These are phyloP conservation scores for Stichopus chloronotus DNA, from an alignment of 35 echinoderm and acorn worm species.

Conservation along the genomic window DNA sequence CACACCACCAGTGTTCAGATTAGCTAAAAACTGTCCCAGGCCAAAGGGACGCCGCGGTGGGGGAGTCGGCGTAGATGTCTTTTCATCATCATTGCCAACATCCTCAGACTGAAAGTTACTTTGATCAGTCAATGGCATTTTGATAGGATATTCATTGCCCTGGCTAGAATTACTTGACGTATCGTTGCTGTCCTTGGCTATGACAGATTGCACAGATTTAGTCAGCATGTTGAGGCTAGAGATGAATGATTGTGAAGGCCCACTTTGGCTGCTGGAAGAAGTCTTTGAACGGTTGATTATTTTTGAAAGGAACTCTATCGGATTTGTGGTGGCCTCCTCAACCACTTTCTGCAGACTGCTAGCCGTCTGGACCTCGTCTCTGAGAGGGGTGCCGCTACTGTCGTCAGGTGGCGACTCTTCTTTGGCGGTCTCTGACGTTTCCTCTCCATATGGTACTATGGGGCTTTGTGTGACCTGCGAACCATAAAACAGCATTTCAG, in stretches of 20 bases:
- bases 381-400: slow-evolving; percentile 9
- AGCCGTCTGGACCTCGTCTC: slow-evolving; percentile 11
- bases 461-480: not conserved
- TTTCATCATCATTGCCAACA: not conserved
- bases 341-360: slow-evolving; percentile 35
- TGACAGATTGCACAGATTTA: slow-evolving; percentile 57
- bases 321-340: slow-evolving; percentile 68
- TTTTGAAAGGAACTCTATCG: slow-evolving; percentile 69
- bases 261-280: not conserved
- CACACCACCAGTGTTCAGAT: not conserved
- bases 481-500: slow-evolving; percentile 22
- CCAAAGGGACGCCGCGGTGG: not conserved
- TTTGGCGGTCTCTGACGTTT: not conserved
- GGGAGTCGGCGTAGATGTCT: not conserved
- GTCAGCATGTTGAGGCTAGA: slow-evolving; percentile 54
- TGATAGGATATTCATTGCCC: not conserved
- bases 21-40: slow-evolving; percentile 31
- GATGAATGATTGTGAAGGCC: slow-evolving; percentile 47
- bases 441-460: slow-evolving; percentile 31
- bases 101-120: not conserved
- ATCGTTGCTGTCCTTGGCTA: slow-evolving; percentile 23
- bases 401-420: not conserved
- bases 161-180: not conserved
- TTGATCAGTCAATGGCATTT: not conserved
- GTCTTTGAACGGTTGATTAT: slow-evolving; percentile 68